A percentile compares a stretch with the other conserved stretches of the same genome.
Evolutionary conservation across 1,140 invertebrate species (phyloP).

Genomic region (Nasonia longicornis): DNA sequence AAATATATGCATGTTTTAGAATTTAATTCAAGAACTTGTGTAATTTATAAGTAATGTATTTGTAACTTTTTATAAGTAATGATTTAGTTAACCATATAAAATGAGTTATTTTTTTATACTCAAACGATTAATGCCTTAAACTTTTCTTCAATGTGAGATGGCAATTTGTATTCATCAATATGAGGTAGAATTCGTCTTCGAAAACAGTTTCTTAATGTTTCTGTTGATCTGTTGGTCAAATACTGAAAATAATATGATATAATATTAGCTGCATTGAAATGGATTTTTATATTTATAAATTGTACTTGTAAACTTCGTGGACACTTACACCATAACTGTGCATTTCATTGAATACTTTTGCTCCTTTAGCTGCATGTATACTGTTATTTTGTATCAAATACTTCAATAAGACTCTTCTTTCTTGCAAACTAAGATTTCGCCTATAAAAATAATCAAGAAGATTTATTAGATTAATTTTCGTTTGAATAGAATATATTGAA

Average conservation of each 20-base stretch:
- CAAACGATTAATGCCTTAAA: not conserved
- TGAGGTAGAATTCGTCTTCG: conserved; percentile 21
- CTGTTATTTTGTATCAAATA: conserved; percentile 19
- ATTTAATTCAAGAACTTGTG: no score
- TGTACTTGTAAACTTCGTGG: not conserved
- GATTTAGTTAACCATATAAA: no score
- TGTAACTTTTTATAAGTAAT: not conserved
- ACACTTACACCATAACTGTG: conserved; percentile 4
- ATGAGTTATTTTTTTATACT: no score
- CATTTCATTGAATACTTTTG: not conserved
- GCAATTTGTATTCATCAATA: not conserved
- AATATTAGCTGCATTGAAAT: not conserved
- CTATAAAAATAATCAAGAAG: not conserved
- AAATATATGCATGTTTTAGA: no score
- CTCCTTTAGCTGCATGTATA: not conserved
- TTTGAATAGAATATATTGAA: not conserved
- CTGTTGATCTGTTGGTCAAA: conserved; percentile 11
- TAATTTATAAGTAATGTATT: no score
- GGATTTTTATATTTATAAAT: not conserved
- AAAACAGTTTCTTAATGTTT: conserved; percentile 21
- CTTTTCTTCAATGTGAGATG: not conserved
- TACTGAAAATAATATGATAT: conserved; percentile 19
- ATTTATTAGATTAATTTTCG: not conserved
- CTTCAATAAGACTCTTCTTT: conserved; percentile 25
- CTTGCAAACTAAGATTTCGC: not conserved